A percentile compares a stretch with the other conserved stretches of the same genome.
Conservation (phyloP, 2,888 invertebrate genomes). For the Caenorhabditis uteleia region DNA sequence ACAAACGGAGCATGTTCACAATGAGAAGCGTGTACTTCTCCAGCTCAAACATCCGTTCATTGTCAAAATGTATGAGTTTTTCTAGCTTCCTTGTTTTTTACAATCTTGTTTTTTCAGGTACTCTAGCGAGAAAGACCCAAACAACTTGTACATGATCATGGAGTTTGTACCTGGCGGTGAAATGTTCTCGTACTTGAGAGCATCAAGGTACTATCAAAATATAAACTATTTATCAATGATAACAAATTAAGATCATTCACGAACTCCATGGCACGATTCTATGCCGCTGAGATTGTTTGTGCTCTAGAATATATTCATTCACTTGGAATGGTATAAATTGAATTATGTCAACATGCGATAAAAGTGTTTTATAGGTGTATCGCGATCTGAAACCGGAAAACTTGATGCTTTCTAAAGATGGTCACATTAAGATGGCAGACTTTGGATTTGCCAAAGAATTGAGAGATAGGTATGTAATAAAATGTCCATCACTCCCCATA, state of each 20-base stretch:
- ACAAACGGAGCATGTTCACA: constrained; percentile 96
- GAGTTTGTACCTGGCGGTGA: constrained; percentile 97
- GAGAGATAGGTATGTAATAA: constrained; percentile 78
- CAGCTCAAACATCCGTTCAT: constrained; percentile 92
- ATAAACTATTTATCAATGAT: background rate
- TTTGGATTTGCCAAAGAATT: constrained; percentile 96
- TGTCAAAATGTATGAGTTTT: constrained; percentile 83
- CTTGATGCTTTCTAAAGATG: constrained; percentile 86
- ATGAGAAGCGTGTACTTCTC: constrained; percentile 87
- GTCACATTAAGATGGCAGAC: constrained; percentile 95
- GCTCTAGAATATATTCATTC: constrained; percentile 92
- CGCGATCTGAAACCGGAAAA: constrained; percentile 92
- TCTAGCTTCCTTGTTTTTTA: background rate
- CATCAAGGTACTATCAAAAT: constrained; percentile 35
- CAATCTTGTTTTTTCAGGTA: constrained; percentile 76
- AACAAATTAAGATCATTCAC: constrained; percentile 65
- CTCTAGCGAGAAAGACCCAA: constrained; percentile 88
- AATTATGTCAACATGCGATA: background rate
- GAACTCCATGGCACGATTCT: constrained; percentile 83
- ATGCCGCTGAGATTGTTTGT: constrained; percentile 89
- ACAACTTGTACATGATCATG: constrained; percentile 92
- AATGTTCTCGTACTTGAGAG: constrained; percentile 76
- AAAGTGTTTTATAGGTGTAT: constrained; percentile 73
- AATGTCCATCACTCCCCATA: no score
- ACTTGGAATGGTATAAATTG: constrained; percentile 79